Conservation (phyloP, 2,888 invertebrate genomes). For the Dasysyrphus albostriatus region DNA sequence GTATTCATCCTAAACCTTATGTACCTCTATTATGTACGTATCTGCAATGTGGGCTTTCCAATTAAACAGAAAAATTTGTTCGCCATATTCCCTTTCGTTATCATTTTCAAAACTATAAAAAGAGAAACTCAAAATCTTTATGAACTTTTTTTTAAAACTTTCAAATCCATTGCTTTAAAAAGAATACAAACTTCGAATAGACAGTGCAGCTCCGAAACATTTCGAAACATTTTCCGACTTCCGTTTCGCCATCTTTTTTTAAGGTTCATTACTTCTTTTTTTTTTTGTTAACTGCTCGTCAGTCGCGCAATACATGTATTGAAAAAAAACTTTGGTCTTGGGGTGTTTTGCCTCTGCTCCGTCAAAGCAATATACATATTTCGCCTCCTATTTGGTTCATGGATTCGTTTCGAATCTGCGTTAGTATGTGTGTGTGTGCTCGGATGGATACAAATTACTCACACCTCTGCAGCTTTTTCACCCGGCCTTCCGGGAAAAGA, state of each 20-base stretch:
- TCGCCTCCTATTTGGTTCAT: slow-evolving; percentile 46
- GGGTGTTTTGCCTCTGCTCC: slow-evolving; percentile 46
- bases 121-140: too few relatives aligned
- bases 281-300: slow-evolving; percentile 44
- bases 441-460: slow-evolving; percentile 67
- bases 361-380: slow-evolving; percentile 56
- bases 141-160: too few relatives aligned
- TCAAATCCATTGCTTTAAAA: too few relatives aligned
- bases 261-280: slow-evolving; percentile 13
- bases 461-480: slow-evolving; percentile 17
- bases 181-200: too few relatives aligned
- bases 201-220: neutral
- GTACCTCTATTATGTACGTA: too few relatives aligned
- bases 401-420: slow-evolving; percentile 56
- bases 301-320: slow-evolving; percentile 11
- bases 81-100: too few relatives aligned
- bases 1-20: too few relatives aligned
- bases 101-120: too few relatives aligned
- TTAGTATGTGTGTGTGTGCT: slow-evolving; percentile 17
- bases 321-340: slow-evolving; percentile 45
- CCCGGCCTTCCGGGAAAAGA: slow-evolving; percentile 64
- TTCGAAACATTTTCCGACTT: slow-evolving; percentile 46
- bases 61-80: too few relatives aligned
- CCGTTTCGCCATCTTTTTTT: slow-evolving; percentile 40
- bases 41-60: too few relatives aligned